phyloP scores from a whole-genome alignment of 2,888 invertebrate genomes.

The Amphipyra tragopoginis region DNA sequence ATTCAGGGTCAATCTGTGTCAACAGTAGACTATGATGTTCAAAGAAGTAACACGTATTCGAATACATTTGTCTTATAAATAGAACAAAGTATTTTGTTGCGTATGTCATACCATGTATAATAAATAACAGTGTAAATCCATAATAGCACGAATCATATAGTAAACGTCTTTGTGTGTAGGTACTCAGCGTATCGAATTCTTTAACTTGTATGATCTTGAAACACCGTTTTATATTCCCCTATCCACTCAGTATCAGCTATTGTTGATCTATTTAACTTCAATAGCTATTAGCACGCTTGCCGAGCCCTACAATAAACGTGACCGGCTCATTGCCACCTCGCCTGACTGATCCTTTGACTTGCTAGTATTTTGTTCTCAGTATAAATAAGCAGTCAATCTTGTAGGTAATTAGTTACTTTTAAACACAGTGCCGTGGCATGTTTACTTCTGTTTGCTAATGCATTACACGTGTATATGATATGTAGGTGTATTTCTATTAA shows the following conservation, averaged over 20 bases:
- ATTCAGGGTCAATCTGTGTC: too few relatives aligned
- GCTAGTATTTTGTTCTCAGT: slow-evolving; percentile 22
- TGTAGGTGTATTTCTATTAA: neutral
- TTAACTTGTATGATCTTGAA: neutral
- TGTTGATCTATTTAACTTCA: slow-evolving; percentile 14
- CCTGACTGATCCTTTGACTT: slow-evolving; percentile 18
- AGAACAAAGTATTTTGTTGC: too few relatives aligned
- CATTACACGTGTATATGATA: slow-evolving; percentile 25
- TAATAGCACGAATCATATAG: too few relatives aligned
- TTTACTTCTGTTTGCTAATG: slow-evolving; percentile 39
- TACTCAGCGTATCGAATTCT: neutral
- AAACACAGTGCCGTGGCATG: slow-evolving; percentile 34
- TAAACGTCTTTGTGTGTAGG: too few relatives aligned
- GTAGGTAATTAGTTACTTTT: slow-evolving; percentile 44
- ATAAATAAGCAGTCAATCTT: slow-evolving; percentile 43
- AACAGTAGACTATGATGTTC: too few relatives aligned
- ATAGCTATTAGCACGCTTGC: slow-evolving; percentile 14
- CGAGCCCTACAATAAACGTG: slow-evolving; percentile 39
- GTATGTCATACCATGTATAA: too few relatives aligned
- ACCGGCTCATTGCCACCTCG: slow-evolving; percentile 46
- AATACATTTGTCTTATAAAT: too few relatives aligned
- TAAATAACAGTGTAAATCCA: too few relatives aligned
- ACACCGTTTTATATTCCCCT: neutral
- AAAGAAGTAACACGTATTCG: too few relatives aligned
- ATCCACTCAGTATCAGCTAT: neutral